Base-by-base conservation (phyloP, 2,797 vertebrate genomes). In the Clarias platycephalus region DNA sequence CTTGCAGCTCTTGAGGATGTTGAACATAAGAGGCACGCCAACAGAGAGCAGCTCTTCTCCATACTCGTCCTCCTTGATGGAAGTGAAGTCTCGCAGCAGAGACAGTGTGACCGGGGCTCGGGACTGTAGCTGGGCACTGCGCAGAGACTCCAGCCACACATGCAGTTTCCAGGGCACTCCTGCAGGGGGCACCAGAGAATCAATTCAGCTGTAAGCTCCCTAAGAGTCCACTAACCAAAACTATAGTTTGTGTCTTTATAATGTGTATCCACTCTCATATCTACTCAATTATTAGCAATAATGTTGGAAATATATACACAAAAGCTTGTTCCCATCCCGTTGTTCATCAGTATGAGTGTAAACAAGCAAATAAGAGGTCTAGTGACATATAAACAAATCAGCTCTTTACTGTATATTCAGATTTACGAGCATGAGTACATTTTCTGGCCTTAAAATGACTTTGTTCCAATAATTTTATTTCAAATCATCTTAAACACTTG, bases 151-250 rank as follows among this genome's bases (percentile, higher is more conserved):
- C 1, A 99, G 94, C 98, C 98, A 99, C 84, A 98, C 94, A 0
- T 99, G 97, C 6, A 98, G 95, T 90, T 98, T 99, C 98, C 98
- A 99, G 0, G 97, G 96, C 1, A 99, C 95, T 1, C 98, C 97
- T 99, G 91, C 4, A 37, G 57, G 34, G 90, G 77, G 58, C 55
- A 15, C 20, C 55, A 76, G 34, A 66, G 55, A 55, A 34, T 84
- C 15, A 84, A 18, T 63, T 8, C 49, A n/a, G 13, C 20, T 75
- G 55, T 2, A 77, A 1, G 2, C 26, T 49, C 2, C 12, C 12
- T 72, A 40, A 49, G 40, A 26, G 22, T 31, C 49, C 49, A 37
- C 49, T 75, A 31, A 55, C 2, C 26, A 10, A 57, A 55, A 57
- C 16, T 34, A 34, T 34, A 34, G 34, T 34, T 34, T 34, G 4